Percentiles rank a stretch among this genome's conserved stretches.
phyloP scores from a whole-genome alignment of 2,113 vertebrate species.

The Pimephales promelas region DNA sequence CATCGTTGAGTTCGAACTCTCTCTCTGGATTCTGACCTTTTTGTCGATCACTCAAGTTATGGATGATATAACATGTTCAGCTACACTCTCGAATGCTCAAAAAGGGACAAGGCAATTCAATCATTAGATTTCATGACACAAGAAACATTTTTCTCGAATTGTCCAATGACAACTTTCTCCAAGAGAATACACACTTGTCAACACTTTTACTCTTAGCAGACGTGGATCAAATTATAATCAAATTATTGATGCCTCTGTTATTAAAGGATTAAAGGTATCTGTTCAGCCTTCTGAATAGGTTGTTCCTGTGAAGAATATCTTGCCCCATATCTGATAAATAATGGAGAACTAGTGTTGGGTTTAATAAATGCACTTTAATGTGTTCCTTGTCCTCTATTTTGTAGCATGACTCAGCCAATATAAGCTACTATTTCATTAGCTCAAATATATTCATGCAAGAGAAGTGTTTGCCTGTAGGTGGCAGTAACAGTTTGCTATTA shows the following conservation, averaged over 20 bases:
- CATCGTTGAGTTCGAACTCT: background rate
- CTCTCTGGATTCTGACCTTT: background rate
- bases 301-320: background rate
- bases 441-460: background rate
- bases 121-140: background rate
- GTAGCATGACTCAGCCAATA: background rate
- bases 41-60: background rate
- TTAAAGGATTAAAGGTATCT: background rate
- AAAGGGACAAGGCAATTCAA: background rate
- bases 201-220: background rate
- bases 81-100: background rate
- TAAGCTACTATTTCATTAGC: background rate
- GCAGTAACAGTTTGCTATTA: constrained; percentile 2
- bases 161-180: background rate
- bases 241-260: background rate
- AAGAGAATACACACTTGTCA: background rate
- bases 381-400: background rate
- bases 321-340: background rate
- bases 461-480: constrained; percentile 11
- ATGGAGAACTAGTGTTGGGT: background rate
- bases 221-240: constrained; percentile 16
- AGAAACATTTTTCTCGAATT: background rate
- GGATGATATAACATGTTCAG: background rate
- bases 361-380: background rate
- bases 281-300: background rate